A percentile compares a stretch with the other conserved stretches of the same genome.
Evolutionary conservation across 2,888 invertebrate genomes (phyloP).

Genomic region (Unio delphinus): DNA sequence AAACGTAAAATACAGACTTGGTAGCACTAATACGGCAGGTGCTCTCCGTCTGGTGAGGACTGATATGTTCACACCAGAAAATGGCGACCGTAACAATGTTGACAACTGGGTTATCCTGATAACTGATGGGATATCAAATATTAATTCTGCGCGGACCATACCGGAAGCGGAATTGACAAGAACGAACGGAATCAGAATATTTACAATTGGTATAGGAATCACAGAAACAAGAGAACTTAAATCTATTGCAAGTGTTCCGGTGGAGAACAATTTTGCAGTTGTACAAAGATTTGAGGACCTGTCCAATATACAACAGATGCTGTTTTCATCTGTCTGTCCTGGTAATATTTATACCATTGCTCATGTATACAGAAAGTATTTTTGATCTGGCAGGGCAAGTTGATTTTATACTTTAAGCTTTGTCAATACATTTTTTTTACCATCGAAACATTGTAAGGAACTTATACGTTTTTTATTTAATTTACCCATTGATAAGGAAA

Average conservation of each 20-base stretch:
- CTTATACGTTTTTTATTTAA: too few species aligned
- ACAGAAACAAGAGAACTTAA: conserved; percentile 50
- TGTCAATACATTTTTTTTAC: too few species aligned
- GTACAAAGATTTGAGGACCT: conserved; percentile 49
- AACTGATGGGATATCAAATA: conserved; percentile 62
- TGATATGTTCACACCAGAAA: conserved; percentile 43
- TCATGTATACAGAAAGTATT: background rate
- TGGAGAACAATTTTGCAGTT: conserved; percentile 47
- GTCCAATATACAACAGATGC: conserved; percentile 30
- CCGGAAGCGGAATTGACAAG: conserved; percentile 48
- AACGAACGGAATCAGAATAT: conserved; percentile 39
- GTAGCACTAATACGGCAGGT: conserved; percentile 62
- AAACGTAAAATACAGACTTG: conserved; percentile 44
- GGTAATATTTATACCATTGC: conserved; percentile 1
- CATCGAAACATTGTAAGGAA: too few species aligned
- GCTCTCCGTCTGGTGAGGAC: conserved; percentile 50
- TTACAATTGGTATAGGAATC: conserved; percentile 51
- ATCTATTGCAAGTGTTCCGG: conserved; percentile 51
- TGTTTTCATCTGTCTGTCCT: conserved; percentile 26
- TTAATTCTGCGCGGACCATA: conserved; percentile 45
- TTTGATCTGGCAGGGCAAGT: background rate
- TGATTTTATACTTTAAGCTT: too few species aligned
- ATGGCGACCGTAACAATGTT: conserved; percentile 51
- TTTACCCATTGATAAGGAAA: too few species aligned
- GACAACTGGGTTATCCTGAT: conserved; percentile 56